Evolutionary conservation across 2,113 vertebrate genomes (phyloP).

Genomic region (Esox niger): DNA sequence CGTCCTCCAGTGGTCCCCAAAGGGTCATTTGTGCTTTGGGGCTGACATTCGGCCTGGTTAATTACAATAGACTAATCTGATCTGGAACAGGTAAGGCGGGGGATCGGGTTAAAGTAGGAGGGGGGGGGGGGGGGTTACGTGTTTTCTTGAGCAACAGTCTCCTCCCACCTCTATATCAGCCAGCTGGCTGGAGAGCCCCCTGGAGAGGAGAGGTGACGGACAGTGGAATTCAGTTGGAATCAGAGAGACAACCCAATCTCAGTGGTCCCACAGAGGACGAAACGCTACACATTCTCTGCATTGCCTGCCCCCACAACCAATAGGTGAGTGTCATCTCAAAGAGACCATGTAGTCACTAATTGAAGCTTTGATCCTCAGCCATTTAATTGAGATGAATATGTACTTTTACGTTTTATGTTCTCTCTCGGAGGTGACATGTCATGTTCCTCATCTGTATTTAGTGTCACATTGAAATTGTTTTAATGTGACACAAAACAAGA

Average conservation of each 20-base stretch:
- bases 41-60: constrained; percentile 14
- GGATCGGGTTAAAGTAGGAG: no score
- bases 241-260: not conserved
- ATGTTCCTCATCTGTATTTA: no score
- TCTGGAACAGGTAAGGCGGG: constrained; percentile 7
- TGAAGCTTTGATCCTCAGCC: no score
- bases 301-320: constrained; percentile 11
- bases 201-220: constrained; percentile 3
- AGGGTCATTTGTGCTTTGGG: not conserved
- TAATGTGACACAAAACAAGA: no score
- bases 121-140: not conserved
- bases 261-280: constrained; percentile 10
- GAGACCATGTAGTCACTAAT: not conserved
- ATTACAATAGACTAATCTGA: constrained; percentile 27
- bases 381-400: no score
- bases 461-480: no score
- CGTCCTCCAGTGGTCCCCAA: not conserved
- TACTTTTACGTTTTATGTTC: no score
- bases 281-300: not conserved
- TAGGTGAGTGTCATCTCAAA: constrained; percentile 12
- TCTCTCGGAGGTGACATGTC: no score
- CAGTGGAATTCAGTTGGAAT: not conserved
- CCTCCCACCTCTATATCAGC: constrained; percentile 2
- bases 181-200: constrained; percentile 10
- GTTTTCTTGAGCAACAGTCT: constrained; percentile 14